A percentile compares a stretch with the other conserved stretches of the same genome.
These are phyloP conservation scores for Globia sparganii DNA, from an alignment of 2,888 invertebrate species.

Conservation along the genomic window DNA sequence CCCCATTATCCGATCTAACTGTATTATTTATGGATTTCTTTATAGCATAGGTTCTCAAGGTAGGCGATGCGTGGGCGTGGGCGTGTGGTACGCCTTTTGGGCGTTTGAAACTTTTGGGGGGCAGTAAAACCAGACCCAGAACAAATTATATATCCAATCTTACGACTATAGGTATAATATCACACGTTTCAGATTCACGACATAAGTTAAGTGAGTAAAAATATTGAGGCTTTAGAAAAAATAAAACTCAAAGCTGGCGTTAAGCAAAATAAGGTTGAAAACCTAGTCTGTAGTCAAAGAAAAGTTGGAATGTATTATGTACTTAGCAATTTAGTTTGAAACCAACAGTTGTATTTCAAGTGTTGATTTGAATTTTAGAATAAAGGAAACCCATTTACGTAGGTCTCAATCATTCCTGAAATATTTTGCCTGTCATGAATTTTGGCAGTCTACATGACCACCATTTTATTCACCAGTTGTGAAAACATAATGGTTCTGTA, in stretches of 20 bases:
- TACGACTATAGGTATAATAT: no score
- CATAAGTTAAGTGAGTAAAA: no score
- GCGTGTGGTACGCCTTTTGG: no score
- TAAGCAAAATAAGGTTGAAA: background rate
- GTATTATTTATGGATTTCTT: background rate
- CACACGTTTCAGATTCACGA: no score
- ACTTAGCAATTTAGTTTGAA: slow-evolving; percentile 6
- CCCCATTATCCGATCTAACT: background rate
- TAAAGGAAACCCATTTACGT: slow-evolving; percentile 12
- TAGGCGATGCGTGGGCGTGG: no score
- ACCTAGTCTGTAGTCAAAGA: slow-evolving; percentile 2
- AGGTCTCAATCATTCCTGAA: slow-evolving; percentile 17
- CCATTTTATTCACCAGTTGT: slow-evolving; percentile 13
- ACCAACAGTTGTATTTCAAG: slow-evolving; percentile 16
- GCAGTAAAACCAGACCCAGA: no score
- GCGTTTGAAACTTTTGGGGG: no score
- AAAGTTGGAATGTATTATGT: slow-evolving; percentile 1
- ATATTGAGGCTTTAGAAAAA: no score
- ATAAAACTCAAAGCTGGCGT: no score
- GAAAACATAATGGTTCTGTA: slow-evolving; percentile 6
- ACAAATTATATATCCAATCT: no score
- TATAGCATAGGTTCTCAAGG: background rate
- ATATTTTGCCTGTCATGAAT: slow-evolving; percentile 29
- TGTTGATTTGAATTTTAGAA: slow-evolving; percentile 14
- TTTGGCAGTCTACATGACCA: slow-evolving; percentile 19